Evolutionary conservation across 2,888 invertebrate species (phyloP).

Genomic region (Neocrepidodera transversa): DNA sequence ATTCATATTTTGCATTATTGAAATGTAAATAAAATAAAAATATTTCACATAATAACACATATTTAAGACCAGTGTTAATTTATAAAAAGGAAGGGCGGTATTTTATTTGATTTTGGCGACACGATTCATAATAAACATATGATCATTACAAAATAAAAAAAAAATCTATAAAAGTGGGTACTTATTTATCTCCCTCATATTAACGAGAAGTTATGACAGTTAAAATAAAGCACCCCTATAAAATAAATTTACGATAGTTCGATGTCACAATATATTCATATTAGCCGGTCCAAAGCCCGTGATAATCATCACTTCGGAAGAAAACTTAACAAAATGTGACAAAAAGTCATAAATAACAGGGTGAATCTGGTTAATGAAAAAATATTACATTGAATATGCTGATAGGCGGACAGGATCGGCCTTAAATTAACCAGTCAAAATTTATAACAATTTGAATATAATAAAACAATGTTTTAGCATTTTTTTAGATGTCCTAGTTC

Average conservation of each 20-base stretch:
- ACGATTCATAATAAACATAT: slow-evolving; percentile 3
- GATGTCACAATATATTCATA: slow-evolving; percentile 59
- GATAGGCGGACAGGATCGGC: background rate
- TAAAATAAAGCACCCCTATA: slow-evolving; percentile 40
- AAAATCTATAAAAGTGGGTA: background rate
- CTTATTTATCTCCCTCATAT: slow-evolving; percentile 13
- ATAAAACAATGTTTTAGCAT: no score
- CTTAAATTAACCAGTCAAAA: no score
- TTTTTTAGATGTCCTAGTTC: no score
- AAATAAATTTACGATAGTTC: slow-evolving; percentile 54
- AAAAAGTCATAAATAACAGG: slow-evolving; percentile 49
- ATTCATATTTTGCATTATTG: no score
- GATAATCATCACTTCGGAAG: slow-evolving; percentile 24
- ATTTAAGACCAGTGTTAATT: no score
- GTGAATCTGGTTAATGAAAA: slow-evolving; percentile 57
- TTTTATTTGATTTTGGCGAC: background rate
- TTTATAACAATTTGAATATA: no score
- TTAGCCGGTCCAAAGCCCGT: slow-evolving; percentile 42
- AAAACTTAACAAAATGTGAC: slow-evolving; percentile 38
- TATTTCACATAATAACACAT: no score
- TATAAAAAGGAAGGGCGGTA: no score
- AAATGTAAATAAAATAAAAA: no score
- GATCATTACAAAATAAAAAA: background rate
- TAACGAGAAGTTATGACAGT: slow-evolving; percentile 37
- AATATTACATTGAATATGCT: slow-evolving; percentile 49